Percentiles rank a stretch among this genome's conserved stretches.
Evolutionary conservation across 2,888 invertebrate genomes (phyloP).

Genomic region (Sarcophaga caerulescens): DNA sequence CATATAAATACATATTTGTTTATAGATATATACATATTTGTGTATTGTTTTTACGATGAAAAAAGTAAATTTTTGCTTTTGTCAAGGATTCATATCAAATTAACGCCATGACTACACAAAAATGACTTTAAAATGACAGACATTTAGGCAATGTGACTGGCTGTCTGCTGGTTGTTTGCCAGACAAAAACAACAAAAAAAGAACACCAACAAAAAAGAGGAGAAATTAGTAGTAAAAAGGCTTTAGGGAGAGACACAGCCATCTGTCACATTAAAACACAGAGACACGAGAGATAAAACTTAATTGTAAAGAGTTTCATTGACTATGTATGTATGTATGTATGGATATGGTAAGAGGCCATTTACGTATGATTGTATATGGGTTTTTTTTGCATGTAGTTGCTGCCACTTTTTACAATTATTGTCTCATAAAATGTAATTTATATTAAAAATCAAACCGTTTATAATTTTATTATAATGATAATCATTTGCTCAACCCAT

Average conservation of each 20-base stretch:
- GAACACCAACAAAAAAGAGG: too few relatives aligned
- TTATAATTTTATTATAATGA: constrained; percentile 76
- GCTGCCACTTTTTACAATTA: constrained; percentile 70
- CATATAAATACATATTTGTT: not conserved
- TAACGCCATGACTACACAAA: constrained; percentile 62
- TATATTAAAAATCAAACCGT: constrained; percentile 76
- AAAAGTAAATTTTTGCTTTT: constrained; percentile 47
- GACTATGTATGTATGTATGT: not conserved
- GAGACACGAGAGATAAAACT: not conserved
- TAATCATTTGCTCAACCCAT: constrained; percentile 59
- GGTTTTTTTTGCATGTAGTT: not conserved
- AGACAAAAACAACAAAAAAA: constrained; percentile 12
- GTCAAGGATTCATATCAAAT: constrained; percentile 64
- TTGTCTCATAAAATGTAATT: constrained; percentile 76
- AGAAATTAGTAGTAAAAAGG: constrained; percentile 15
- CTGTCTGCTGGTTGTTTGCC: not conserved
- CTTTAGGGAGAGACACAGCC: constrained; percentile 41
- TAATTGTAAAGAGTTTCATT: constrained; percentile 6
- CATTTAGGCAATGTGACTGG: constrained; percentile 16
- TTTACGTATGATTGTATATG: not conserved
- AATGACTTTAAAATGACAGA: constrained; percentile 10
- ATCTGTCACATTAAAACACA: constrained; percentile 61
- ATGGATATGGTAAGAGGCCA: not conserved
- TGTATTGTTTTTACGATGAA: not conserved
- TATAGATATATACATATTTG: not conserved